Base-by-base conservation (phyloP, 2,797 vertebrate species). In the Hydrolagus colliei region DNA sequence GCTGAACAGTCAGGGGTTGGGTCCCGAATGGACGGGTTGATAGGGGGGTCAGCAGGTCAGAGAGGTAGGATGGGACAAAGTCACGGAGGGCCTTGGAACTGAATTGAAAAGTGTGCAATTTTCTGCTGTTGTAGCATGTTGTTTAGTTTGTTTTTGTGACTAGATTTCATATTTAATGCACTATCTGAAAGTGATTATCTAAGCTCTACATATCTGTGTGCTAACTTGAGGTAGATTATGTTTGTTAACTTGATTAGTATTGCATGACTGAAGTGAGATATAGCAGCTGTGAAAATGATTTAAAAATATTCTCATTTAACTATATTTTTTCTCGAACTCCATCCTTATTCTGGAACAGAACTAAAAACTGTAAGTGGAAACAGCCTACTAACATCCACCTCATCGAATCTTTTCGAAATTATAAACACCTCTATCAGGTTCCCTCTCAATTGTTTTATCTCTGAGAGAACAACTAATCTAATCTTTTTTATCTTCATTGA, bases 231-330 rank as follows among this genome's bases (percentile, higher is more conserved):
- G 88, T 82, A 71, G 52, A 27, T 62, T 41, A 18, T 75, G 18
- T 61, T 77, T 76, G 52, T 61, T 85, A 32, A 86, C 78, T 87
- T 35, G 78, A 90, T 88, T 89, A 88, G 67, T 88, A 90, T 90
- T 91, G 93, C 93, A 93, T 93, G 93, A 87, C 82, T 80, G 87
- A 52, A 82, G 20, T 68, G n/a, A 67, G n/a, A 27, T 62, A 74
- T 73, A 4, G 20, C 20, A 76, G 6, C 27, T 41, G 27, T 82
- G 4, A 5, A 52, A 35, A 35, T 20, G 9, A 35, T 67, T 16
- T 32, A 65, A 35, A 41, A 52, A 4, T 4, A 16, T 7, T 77
- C 11, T 77, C 59, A 52, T 20, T 77, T 8, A 77, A 77, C 10
- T 61, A 16, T 11, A 9, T 52, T 35, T 68, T 68, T 18, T 35